Percentiles rank a stretch among this genome's conserved stretches.
These are phyloP conservation scores for Edolisoma coerulescens DNA, from an alignment of 2,113 vertebrate species.

Conservation along the genomic window DNA sequence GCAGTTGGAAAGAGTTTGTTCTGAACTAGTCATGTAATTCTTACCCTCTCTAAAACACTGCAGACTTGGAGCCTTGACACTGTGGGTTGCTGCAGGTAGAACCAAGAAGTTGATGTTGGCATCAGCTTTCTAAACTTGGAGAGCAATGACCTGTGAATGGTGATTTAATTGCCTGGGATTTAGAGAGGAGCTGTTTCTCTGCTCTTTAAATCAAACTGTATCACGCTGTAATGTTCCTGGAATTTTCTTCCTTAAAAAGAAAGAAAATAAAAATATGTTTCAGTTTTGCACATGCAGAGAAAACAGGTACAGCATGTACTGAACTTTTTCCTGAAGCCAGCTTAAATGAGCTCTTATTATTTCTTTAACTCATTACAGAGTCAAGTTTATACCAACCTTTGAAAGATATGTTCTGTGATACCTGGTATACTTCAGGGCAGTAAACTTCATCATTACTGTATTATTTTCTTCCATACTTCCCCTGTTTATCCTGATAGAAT, in stretches of 20 bases:
- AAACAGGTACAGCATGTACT: slow-evolving; percentile 12
- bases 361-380: not conserved
- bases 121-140: not conserved
- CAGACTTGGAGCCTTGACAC: not conserved
- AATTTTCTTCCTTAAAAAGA: not conserved
- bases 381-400: slow-evolving; percentile 18
- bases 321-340: not conserved
- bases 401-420: not conserved
- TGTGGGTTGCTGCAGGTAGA: slow-evolving; percentile 10
- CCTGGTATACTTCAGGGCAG: not conserved
- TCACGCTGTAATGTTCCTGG: not conserved
- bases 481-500: not conserved
- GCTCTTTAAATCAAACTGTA: not conserved
- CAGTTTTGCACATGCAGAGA: not conserved
- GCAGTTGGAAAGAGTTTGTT: not conserved
- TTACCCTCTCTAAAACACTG: not conserved
- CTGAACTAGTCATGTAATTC: not conserved
- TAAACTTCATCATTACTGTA: not conserved
- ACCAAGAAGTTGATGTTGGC: not conserved
- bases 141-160: not conserved
- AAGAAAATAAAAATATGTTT: not conserved
- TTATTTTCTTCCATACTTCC: not conserved
- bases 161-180: slow-evolving; percentile 27
- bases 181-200: not conserved
- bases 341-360: not conserved